Conservation (phyloP, 2,113 vertebrate genomes). For the Pterocles orientalis region DNA sequence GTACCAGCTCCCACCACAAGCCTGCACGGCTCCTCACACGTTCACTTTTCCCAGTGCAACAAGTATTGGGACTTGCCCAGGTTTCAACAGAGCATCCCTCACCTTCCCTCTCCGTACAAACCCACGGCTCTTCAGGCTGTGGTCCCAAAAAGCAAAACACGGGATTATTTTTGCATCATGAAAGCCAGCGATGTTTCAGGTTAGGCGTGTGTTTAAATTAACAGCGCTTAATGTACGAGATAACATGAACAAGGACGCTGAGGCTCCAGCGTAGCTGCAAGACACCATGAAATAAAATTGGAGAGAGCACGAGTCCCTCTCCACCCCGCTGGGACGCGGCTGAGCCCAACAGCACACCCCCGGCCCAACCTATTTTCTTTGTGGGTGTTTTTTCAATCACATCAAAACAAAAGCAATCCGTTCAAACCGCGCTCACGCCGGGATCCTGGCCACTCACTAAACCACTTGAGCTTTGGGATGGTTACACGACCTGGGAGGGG, state of each 20-base stretch:
- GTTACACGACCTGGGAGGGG: no score
- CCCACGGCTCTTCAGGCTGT: background rate
- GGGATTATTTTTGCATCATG: background rate
- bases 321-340: fast-evolving
- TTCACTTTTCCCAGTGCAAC: background rate
- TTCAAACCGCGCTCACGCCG: no score
- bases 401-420: no score
- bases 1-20: background rate
- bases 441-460: no score
- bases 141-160: background rate
- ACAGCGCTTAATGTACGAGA: background rate
- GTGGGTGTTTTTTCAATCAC: no score
- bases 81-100: background rate
- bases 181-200: background rate
- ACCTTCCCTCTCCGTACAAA: background rate
- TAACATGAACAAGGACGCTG: background rate
- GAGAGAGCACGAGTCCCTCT: background rate
- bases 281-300: background rate
- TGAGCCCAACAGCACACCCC: no score
- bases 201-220: background rate
- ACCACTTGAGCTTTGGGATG: no score
- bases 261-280: background rate
- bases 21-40: background rate
- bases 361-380: no score
- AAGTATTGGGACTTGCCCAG: background rate